phyloP scores from a whole-genome alignment of 2,888 invertebrate genomes.

The Eumacrocentrus americanus region DNA sequence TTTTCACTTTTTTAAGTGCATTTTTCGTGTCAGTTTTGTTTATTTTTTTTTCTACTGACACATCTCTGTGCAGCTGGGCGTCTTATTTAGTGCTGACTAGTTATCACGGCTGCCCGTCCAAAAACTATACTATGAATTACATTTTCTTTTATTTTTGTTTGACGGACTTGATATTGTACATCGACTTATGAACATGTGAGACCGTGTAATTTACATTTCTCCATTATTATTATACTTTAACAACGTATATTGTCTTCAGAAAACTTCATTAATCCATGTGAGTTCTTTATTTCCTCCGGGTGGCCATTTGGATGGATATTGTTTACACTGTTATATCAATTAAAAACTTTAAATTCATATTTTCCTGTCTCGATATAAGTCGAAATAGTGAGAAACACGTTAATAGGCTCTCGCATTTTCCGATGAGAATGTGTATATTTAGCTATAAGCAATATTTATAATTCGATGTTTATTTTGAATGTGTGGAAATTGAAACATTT shows the following conservation, averaged over 20 bases:
- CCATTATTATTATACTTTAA: neutral
- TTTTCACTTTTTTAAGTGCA: conserved; percentile 29
- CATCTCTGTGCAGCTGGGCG: conserved; percentile 35
- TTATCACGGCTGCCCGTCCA: conserved; percentile 18
- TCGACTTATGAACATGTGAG: conserved; percentile 7
- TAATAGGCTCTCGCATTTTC: too few relatives aligned
- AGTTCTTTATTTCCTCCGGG: conserved; percentile 32
- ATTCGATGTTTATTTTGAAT: conserved; percentile 2
- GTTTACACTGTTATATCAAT: neutral
- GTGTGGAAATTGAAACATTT: too few relatives aligned
- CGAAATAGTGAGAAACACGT: too few relatives aligned
- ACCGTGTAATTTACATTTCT: neutral
- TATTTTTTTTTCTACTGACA: conserved; percentile 5
- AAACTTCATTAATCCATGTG: too few relatives aligned
- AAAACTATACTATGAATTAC: neutral
- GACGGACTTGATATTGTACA: conserved; percentile 45
- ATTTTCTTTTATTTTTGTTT: conserved; percentile 31
- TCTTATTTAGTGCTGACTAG: conserved; percentile 35
- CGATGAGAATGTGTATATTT: too few relatives aligned
- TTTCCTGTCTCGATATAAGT: too few relatives aligned
- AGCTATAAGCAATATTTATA: neutral
- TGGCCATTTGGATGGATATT: conserved; percentile 48
- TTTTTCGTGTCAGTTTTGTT: conserved; percentile 2
- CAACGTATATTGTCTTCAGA: neutral
- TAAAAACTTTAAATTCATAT: neutral